These are phyloP conservation scores for Oxyruncus cristatus DNA, from an alignment of 2,113 vertebrate genomes.

Conservation along the genomic window DNA sequence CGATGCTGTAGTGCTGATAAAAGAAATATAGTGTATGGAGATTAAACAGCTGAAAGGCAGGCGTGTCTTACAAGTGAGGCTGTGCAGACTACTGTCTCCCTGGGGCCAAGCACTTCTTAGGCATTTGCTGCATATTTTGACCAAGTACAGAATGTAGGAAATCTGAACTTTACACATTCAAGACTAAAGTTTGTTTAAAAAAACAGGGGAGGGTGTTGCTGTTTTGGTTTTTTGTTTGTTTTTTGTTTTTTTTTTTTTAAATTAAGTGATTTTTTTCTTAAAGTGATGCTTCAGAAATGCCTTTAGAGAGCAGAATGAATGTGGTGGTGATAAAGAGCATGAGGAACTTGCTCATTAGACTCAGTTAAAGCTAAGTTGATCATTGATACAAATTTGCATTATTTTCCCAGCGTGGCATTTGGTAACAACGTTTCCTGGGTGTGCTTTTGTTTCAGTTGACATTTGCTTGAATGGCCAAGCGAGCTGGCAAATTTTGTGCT, in stretches of 20 bases:
- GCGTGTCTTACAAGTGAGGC: neutral
- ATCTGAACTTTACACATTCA: neutral
- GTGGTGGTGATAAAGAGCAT: neutral
- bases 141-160: slow-evolving; percentile 3
- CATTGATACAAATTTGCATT: neutral
- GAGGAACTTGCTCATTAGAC: neutral
- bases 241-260: neutral
- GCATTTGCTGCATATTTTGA: slow-evolving; percentile 39
- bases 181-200: neutral
- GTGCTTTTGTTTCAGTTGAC: slow-evolving; percentile 48
- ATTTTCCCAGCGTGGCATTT: neutral
- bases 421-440: neutral
- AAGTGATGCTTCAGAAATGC: neutral
- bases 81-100: slow-evolving; percentile 14
- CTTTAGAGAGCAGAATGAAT: neutral
- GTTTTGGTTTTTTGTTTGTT: too few species aligned
- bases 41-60: slow-evolving; percentile 25
- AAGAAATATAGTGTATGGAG: slow-evolving; percentile 2
- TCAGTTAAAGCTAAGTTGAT: neutral
- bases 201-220: neutral
- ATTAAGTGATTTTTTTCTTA: neutral
- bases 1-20: slow-evolving; percentile 13
- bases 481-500: slow-evolving; percentile 53
- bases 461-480: slow-evolving; percentile 42
- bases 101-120: neutral